Evolutionary conservation across 2,888 invertebrate genomes (phyloP).

Genomic region (Rhorus exstirpatorius): DNA sequence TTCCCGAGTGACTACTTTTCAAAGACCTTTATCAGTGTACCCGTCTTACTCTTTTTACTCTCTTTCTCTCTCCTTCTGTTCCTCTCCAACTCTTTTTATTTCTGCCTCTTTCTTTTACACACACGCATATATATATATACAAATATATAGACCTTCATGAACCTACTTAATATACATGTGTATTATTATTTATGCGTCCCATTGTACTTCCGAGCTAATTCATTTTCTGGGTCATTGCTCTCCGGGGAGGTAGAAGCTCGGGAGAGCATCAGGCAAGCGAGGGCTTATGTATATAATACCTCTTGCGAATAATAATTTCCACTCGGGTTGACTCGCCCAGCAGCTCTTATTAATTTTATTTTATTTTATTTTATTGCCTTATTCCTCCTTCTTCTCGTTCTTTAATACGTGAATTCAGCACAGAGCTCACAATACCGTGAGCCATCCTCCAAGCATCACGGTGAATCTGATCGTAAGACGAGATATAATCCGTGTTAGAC

Average conservation of each 20-base stretch:
- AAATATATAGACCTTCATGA: conserved; percentile 31
- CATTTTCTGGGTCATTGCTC: conserved; percentile 73
- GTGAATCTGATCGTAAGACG: conserved; percentile 66
- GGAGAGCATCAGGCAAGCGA: conserved; percentile 43
- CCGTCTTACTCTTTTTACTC: conserved; percentile 34
- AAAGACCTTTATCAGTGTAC: conserved; percentile 65
- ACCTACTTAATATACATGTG: conserved; percentile 17
- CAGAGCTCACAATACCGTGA: not conserved
- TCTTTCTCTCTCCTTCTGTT: conserved; percentile 16
- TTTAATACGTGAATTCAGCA: conserved; percentile 6
- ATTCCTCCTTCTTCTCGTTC: not conserved
- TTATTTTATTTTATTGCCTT: conserved; percentile 29
- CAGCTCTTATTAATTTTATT: conserved; percentile 60
- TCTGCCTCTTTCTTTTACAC: conserved; percentile 8
- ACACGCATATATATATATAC: too few species aligned
- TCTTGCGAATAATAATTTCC: conserved; percentile 72
- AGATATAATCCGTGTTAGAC: conserved; percentile 67
- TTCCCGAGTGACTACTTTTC: conserved; percentile 65
- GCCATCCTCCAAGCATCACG: conserved; percentile 21
- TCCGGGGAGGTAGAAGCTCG: conserved; percentile 62
- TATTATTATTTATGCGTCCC: conserved; percentile 69
- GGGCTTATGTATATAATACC: conserved; percentile 49
- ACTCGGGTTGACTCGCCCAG: conserved; percentile 64
- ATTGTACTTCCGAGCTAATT: conserved; percentile 70
- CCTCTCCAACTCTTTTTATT: conserved; percentile 6